phyloP scores from a whole-genome alignment of 2,888 invertebrate species.

The Heteropelma amictum region DNA sequence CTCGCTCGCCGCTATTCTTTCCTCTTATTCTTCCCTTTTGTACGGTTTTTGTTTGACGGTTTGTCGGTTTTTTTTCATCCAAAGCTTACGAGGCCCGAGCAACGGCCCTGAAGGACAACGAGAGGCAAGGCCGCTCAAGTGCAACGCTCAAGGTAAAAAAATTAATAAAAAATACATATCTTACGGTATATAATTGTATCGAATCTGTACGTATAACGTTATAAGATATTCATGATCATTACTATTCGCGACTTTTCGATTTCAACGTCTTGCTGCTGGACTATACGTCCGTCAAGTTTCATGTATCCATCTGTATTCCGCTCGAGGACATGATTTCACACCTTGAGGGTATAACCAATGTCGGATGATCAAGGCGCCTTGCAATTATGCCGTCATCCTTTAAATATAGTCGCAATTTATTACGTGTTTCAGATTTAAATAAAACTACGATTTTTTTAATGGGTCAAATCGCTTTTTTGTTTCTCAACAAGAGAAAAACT shows the following conservation, averaged over 20 bases:
- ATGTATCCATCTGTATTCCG: conserved; percentile 29
- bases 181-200: conserved; percentile 44
- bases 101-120: conserved; percentile 54
- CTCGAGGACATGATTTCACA: conserved; percentile 48
- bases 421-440: background rate
- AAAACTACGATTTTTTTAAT: background rate
- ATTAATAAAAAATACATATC: conserved; percentile 22
- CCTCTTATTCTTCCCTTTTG: conserved; percentile 38
- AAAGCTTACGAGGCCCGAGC: conserved; percentile 35
- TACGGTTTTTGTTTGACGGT: conserved; percentile 10
- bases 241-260: conserved; percentile 35
- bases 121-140: conserved; percentile 55
- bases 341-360: conserved; percentile 6
- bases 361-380: conserved; percentile 45
- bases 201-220: conserved; percentile 3
- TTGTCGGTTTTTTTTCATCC: conserved; percentile 7
- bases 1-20: conserved; percentile 23
- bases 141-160: conserved; percentile 52
- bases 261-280: conserved; percentile 1
- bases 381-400: conserved; percentile 50
- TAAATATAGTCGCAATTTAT: conserved; percentile 6
- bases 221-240: conserved; percentile 9
- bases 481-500: too few species aligned
- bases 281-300: conserved; percentile 5
- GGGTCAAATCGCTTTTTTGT: background rate